These are phyloP conservation scores for Harpegnathos saltator DNA, from an alignment of 1,140 invertebrate species.

Conservation along the genomic window DNA sequence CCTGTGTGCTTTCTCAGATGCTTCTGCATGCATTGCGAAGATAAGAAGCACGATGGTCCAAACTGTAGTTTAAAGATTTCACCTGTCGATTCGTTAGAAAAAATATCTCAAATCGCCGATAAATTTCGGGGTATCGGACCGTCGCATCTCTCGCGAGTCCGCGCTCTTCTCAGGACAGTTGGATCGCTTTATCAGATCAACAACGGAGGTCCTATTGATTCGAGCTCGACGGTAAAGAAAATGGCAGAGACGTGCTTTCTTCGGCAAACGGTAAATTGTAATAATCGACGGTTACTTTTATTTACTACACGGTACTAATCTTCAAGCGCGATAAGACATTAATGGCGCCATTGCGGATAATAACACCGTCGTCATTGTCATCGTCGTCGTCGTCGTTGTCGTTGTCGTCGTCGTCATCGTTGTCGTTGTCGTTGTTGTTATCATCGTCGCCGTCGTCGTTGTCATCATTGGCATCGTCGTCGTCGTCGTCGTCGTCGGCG, in stretches of 20 bases:
- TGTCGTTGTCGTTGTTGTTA: too few relatives aligned
- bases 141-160: not conserved
- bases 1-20: not conserved
- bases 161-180: not conserved
- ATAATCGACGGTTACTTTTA: constrained; percentile 29
- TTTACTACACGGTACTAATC: constrained; percentile 3
- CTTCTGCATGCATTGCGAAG: not conserved
- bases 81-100: constrained; percentile 17
- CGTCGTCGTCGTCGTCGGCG: too few relatives aligned
- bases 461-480: constrained; percentile 5
- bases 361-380: not conserved
- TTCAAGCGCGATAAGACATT: constrained; percentile 33
- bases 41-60: constrained; percentile 5
- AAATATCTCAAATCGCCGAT: not conserved
- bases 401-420: too few relatives aligned
- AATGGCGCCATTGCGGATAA: constrained; percentile 30
- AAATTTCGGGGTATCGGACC: not conserved
- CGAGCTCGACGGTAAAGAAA: constrained; percentile 3
- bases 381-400: too few relatives aligned
- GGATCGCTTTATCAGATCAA: constrained; percentile 17
- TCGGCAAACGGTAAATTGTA: constrained; percentile 33
- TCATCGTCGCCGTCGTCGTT: constrained; percentile 29
- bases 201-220: constrained; percentile 2
- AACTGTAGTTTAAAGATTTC: constrained; percentile 21
- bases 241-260: constrained; percentile 2